These are phyloP conservation scores for Chelonoidis abingdonii DNA, from an alignment of 2,113 vertebrate genomes.

Conservation along the genomic window DNA sequence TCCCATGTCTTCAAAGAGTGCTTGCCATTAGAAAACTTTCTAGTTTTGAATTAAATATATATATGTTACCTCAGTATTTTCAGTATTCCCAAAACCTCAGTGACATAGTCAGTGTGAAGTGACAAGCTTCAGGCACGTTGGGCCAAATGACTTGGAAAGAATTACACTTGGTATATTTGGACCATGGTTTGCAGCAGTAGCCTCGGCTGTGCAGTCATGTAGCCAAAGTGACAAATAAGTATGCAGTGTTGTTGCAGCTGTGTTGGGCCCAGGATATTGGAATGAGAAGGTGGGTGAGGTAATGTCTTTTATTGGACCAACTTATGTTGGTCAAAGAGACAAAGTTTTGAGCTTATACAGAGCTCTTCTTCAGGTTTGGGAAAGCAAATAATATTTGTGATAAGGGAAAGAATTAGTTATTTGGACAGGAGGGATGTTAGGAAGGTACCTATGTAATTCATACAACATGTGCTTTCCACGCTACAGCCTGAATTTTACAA, in stretches of 20 bases:
- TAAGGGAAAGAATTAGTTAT: not conserved
- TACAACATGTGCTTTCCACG: not conserved
- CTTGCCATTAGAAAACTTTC: not conserved
- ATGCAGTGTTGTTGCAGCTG: not conserved
- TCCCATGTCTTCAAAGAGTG: not conserved
- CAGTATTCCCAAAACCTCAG: not conserved
- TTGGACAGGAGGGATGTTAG: not conserved
- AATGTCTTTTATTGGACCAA: not conserved
- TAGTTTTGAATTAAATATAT: not conserved
- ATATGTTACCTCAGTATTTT: not conserved
- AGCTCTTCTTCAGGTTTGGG: not conserved
- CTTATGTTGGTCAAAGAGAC: not conserved
- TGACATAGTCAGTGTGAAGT: not conserved
- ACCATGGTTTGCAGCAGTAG: accelerated
- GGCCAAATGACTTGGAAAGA: not conserved
- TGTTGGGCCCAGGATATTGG: not conserved
- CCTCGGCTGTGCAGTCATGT: not conserved
- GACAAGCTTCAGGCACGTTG: accelerated
- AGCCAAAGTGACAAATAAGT: not conserved
- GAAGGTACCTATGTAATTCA: not conserved
- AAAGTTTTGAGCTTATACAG: not conserved
- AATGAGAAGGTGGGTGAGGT: not conserved
- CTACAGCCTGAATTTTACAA: not conserved
- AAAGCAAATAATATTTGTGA: not conserved
- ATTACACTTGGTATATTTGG: accelerated